Conservation (phyloP, 2,113 vertebrate genomes). For the Apistogramma diplotaenia region DNA sequence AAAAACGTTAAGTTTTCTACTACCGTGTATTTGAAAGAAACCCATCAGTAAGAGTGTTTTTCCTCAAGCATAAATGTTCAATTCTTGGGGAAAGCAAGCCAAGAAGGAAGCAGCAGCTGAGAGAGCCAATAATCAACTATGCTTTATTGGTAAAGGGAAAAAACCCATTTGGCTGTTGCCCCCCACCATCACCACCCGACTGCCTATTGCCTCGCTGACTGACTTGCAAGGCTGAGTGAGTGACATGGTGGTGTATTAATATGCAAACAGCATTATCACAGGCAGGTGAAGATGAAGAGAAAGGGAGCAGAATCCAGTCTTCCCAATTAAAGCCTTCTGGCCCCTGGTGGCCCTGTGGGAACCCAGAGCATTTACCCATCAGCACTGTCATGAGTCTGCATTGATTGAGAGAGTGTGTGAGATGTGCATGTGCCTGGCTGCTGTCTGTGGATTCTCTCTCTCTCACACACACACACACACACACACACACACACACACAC, state of each 20-base stretch:
- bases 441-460: not conserved
- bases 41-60: constrained; percentile 22
- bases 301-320: constrained; percentile 85
- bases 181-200: not conserved
- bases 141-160: constrained; percentile 46
- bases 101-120: constrained; percentile 33
- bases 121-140: constrained; percentile 44
- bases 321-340: constrained; percentile 89
- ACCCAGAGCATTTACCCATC: constrained; percentile 89
- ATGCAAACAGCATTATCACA: constrained; percentile 87
- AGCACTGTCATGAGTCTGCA: constrained; percentile 89
- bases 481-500: no score
- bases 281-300: constrained; percentile 78
- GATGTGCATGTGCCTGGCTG: not conserved
- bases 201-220: constrained; percentile 52
- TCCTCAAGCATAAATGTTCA: constrained; percentile 22
- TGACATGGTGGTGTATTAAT: constrained; percentile 88
- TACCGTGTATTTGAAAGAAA: constrained; percentile 14
- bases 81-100: constrained; percentile 6
- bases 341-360: constrained; percentile 80
- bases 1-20: constrained; percentile 17
- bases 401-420: constrained; percentile 82
- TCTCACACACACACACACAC: no score
- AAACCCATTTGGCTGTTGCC: constrained; percentile 52
- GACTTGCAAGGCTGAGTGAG: constrained; percentile 70